Evolutionary conservation across 2,888 invertebrate species (phyloP), one percentile per base, ranked within the genome.

Genomic region (Acanthosoma haemorrhoidale): DNA sequence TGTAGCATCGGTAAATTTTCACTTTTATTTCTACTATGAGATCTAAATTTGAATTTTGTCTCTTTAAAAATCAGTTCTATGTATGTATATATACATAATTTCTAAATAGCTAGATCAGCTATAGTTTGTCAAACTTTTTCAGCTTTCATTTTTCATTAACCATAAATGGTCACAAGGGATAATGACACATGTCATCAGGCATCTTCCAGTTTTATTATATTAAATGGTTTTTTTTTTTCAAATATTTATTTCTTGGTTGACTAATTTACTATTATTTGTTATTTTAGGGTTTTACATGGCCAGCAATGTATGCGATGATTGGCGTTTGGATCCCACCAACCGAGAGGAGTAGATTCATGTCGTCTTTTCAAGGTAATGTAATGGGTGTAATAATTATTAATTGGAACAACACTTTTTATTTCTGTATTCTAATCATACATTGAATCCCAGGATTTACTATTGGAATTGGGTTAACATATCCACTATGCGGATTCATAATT

Each of bases 271-370:
- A 63, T 51, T 31, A 16, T 70, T 34, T 34, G 32, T 63, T 67
- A 69, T 72, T 78, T 68, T 74, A 85, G 85, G 88, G 88, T 31
- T 78, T 88, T 69, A 89, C 88, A 11, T 89, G 88, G 88, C 88
- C 88, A 13, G 88, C 88, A 1, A 89, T 89, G 88, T 89, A 88
- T 77, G 87, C 88, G 0, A 81, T 88, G 70, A 88, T 88, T 31
- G 88, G 87, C 3, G 85, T 85, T 75, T 89, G 88, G 88, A 88
- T 88, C 73, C 88, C 88, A 8, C 82, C 87, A n/a, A 82, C 84
- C 6, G 88, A 89, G 78, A 82, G 88, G 66, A 88, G 87, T 67
- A 82, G 88, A 69, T 89, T 89, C 78, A 89, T 89, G 88, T 88
- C 88, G 58, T 88, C 88, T 77, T 89, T 89, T 79, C 86, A 88